Base-by-base conservation (phyloP, 2,113 vertebrate genomes). In the Ammodytes marinus region DNA sequence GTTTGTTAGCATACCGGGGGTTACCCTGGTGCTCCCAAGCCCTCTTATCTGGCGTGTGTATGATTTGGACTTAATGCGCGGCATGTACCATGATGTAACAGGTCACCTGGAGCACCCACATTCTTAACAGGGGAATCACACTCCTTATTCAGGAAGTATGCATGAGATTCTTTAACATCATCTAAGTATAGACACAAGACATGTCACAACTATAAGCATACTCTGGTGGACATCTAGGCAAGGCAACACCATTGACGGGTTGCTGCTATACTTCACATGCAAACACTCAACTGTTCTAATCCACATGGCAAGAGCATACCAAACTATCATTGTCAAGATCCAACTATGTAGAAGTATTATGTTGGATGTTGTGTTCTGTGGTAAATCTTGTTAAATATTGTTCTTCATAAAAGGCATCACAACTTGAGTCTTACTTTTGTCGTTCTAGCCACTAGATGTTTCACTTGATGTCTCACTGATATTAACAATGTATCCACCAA, bases 1-100 rank as follows among this genome's bases (percentile, higher is more conserved):
- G 8, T 53, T 73, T 68, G 69, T 83, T 84, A 89, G 77, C 65
- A 73, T 69, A 69, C 46, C 42, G 19, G 72, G 77, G 75, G 43
- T 54, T 79, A 14, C 66, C 49, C 60, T 15, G 17, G 57, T 39
- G 75, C 63, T 45, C 55, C 68, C 17, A 58, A 43, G 17, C n/a
- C 50, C 76, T 59, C 35, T 19, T 4, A 9, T 63, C 77, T 82
- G 67, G 35, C 43, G 59, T 9, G 54, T 69, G 45, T 54, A 35
- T 80, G 35, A 17, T 35, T 35, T 65, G 66, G 12, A 60, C 40
- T 67, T 60, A 59, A 70, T 71, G 53, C 74, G 14, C 35, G 76
- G 54, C 72, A 60, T 42, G 52, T 59, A 47, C 37, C 64, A 61
- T 77, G 69, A 74, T 52, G 82, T 79, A 80, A 83, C 61, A 65